Base-by-base conservation (phyloP, 2,113 vertebrate species). In the Vombatus ursinus region DNA sequence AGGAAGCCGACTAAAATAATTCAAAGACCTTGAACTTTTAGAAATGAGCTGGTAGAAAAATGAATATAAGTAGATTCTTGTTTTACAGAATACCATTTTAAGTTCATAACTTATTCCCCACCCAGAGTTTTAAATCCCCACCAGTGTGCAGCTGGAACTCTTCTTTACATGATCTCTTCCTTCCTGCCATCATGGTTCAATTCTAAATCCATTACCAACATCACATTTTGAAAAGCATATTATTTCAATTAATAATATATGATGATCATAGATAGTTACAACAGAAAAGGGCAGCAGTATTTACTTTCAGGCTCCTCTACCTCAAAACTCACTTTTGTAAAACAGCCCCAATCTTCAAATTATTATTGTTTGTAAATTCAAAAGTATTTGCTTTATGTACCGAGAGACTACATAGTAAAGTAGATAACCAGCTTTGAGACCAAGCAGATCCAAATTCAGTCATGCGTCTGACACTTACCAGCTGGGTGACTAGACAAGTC, bases 141-240 rank as follows among this genome's bases (percentile, higher is more conserved):
- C 48, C 54, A 92, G 9, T 19, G 84, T 95, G 92, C 0, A 91
- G 11, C 92, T 23, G 95, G 84, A 48, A 90, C 52, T 0, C 28
- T 89, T 91, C 92, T 93, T 91, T 91, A 97, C 22, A 2, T 2
- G 97, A 84, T 23, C 19, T 84, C 19, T 84, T 84, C 19, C n/a
- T 44, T 23, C n/a, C 19, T 37, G 31, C 31, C 68, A 84, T 84
- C n/a, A 84, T 84, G n/a, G 68, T 6, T 84, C 68, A 44, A 91
- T 92, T 90, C 19, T 91, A n/a, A 24, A 49, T 93, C 52, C 96
- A 19, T 24, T 91, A 95, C 95, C 49, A 91, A 3, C 2, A 91
- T 92, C 7, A 90, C 68, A 93, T n/a, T 96, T 96, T 95, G 44
- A 91, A 95, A 96, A 24, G 92, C 68, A 68, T 25, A 44, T 44